Base-by-base conservation (phyloP, 2,888 invertebrate species). In the Ochropleura plecta region DNA sequence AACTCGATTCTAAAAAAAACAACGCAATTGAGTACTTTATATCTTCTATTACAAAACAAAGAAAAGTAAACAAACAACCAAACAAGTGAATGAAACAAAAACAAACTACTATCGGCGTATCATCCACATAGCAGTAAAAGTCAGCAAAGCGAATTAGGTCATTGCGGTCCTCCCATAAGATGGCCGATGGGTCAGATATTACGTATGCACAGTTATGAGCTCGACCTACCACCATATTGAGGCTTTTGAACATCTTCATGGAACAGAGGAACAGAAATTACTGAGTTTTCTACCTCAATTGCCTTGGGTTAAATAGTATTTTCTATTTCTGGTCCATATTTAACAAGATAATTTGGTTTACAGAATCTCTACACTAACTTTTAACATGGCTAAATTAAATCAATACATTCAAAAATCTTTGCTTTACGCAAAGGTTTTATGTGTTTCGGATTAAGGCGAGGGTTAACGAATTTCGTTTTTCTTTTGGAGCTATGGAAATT, bases 61-160 rank as follows among this genome's bases (percentile, higher is more conserved):
- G 48, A 57, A 68, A 49, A 59, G 51, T 60, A 81, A 83, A 65
- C 59, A 78, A 70, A 71, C 14, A 53, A 49, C 63, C 9, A 18
- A 57, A 67, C 48, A 9, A 68, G 55, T 59, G 59, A 63, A 77
- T 49, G 18, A 64, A 68, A 68, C 67, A 65, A 69, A 73, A 81
- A 84, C 57, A 71, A 69, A 67, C 67, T 59, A 75, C 16, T 46
- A 51, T 80, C 81, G 14, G 10, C 44, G 20, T 53, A 69, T 73
- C 49, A 66, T 65, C 44, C 69, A 42, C 49, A 62, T 16, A 46
- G 51, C 76, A 70, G 60, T 82, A 82, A 82, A 85, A 85, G 60
- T 76, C 82, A 82, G 64, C 40, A 76, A 76, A 73, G 82, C 82
- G 82, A 85, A 82, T 42, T 76, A 72, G 82, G 85, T 85, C 82